Base-by-base conservation (phyloP, 2,113 vertebrate species). In the Cairina moschata region DNA sequence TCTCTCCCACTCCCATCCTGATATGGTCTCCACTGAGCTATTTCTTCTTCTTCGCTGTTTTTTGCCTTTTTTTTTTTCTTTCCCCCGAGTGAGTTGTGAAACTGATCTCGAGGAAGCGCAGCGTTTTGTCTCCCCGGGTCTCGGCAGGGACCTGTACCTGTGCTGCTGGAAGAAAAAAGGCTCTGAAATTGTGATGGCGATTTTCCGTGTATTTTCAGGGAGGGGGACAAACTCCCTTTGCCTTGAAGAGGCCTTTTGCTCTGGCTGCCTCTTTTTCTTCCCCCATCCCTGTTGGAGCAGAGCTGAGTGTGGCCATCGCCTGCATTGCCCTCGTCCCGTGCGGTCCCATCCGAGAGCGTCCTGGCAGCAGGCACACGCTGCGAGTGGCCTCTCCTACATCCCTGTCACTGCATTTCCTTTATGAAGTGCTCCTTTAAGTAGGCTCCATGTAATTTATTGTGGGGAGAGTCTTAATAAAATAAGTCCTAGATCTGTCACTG, bases 401-500 rank as follows among this genome's bases (percentile, higher is more conserved):
- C 36, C 79, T 40, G 50, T 89, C 88, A 55, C 66, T 81, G 83
- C 81, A 62, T 88, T 97, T 94, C 87, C 82, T 85, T 94, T 65
- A 72, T 72, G 65, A 96, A 93, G 76, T 93, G 86, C 78, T 96
- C 80, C 38, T 81, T 94, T 95, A 97, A 97, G 94, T 95, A 92
- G 95, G 84, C 84, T 92, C 86, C 81, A 10, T 95, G 97, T 96
- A 92, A 76, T 96, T 97, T 97, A 82, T 97, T 97, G 97, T 91
- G 65, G 63, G 92, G 86, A 86, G 92, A 97, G 91, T 88, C 96
- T 97, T 98, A 96, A 86, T 92, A 94, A 97, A 97, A 97, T 95
- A 95, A 96, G 89, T 95, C 95, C 96, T 97, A 97, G 95, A 95
- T 97, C 97, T 98, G 96, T 97, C 95, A 96, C 96, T 92, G 95